Evolutionary conservation across 2,113 vertebrate species (phyloP).

Genomic region (Heterocephalus glaber): DNA sequence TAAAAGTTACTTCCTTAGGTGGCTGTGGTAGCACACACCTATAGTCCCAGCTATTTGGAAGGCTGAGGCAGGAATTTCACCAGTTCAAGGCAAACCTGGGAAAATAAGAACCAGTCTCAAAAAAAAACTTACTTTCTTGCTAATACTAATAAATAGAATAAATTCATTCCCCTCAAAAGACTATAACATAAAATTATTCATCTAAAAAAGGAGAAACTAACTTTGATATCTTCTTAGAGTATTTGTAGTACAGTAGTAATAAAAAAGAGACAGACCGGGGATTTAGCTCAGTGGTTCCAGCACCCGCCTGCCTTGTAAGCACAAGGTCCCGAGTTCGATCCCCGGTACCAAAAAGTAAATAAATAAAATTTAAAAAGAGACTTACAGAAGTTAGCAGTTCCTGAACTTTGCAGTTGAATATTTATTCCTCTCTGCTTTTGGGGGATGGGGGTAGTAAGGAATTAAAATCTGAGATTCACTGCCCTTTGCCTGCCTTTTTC

Average conservation of each 20-base stretch:
- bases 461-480: neutral
- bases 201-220: neutral
- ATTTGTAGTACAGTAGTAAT: neutral
- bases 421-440: neutral
- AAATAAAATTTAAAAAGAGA: too few relatives aligned
- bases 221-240: neutral
- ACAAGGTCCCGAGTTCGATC: too few relatives aligned
- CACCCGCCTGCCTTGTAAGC: too few relatives aligned
- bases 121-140: neutral
- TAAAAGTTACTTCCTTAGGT: neutral
- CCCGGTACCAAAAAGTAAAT: too few relatives aligned
- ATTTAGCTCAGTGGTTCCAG: too few relatives aligned
- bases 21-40: too few relatives aligned
- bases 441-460: neutral
- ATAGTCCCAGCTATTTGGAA: neutral
- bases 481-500: neutral
- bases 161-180: neutral
- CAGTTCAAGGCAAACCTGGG: neutral
- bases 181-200: neutral
- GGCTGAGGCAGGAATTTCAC: neutral
- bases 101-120: neutral
- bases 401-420: neutral
- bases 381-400: neutral
- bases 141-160: neutral
- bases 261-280: neutral